Evolutionary conservation across 2,888 invertebrate species (phyloP), one percentile per base, ranked within the genome.

Genomic region (Xanthia togata): DNA sequence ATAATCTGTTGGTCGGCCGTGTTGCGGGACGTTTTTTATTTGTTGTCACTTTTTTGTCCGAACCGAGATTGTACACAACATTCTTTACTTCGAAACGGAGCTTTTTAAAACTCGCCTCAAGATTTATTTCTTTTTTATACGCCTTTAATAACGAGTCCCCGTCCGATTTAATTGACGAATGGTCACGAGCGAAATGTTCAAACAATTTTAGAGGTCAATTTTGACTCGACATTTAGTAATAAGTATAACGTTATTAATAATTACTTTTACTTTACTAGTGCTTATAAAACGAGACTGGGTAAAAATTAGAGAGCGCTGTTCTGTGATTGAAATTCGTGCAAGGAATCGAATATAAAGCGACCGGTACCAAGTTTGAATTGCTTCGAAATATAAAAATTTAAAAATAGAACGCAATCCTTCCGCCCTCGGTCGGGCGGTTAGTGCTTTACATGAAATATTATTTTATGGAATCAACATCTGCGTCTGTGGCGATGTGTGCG

Each of bases 391-490:
- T 95, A 94, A 95, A 95, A 94, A 90, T 91, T 93, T 94, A 94
- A 95, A 96, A 96, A 96, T 96, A 96, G 96, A 96, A 96, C 94
- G 93, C 96, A 96, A 96, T 96, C 96, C 96, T 96, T 96, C 96
- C 96, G 96, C 96, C 96, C 96, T 95, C 95, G 93, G 94, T 92
- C 93, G 92, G 89, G 89, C 93, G 93, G 95, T 95, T 95, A 95
- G 95, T 95, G 95, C 95, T 96, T 96, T 96, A 96, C 96, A 96
- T 96, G 96, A 96, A 96, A 96, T 96, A 96, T 96, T 96, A 96
- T 96, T 96, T 96, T 96, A 96, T 96, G 96, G 96, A 96, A 96
- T 96, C 96, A 96, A 95, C 96, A 96, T 96, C 96, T 96, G 96
- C 96, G 95, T 91, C 93, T 73, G 88, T 84, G 85, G 87, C 86